Evolutionary conservation across 2,113 vertebrate genomes (phyloP).

Genomic region (Corydoras maculifer): DNA sequence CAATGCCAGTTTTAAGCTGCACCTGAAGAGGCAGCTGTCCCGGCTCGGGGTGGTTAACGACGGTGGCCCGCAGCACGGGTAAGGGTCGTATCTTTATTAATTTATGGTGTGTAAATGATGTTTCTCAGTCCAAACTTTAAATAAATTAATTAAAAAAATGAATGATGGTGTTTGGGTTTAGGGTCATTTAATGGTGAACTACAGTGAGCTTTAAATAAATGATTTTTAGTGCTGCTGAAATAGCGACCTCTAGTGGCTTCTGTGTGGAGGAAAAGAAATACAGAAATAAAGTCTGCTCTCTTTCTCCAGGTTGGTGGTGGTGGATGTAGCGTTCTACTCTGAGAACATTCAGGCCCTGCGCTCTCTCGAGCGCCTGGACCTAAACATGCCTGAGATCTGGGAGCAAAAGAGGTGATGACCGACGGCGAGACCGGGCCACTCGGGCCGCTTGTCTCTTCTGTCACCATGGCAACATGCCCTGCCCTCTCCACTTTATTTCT

Average conservation of each 20-base stretch:
- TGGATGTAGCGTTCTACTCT: constrained; percentile 95
- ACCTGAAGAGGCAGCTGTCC: constrained; percentile 89
- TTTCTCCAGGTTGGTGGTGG: constrained; percentile 80
- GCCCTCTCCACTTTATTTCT: neutral
- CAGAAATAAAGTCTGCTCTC: too few relatives aligned
- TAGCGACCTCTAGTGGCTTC: too few relatives aligned
- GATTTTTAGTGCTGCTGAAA: too few relatives aligned
- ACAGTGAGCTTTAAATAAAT: too few relatives aligned
- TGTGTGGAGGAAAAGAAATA: too few relatives aligned
- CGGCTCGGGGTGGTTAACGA: constrained; percentile 89
- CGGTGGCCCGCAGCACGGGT: constrained; percentile 93
- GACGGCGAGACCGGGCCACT: constrained; percentile 40
- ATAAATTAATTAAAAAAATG: too few relatives aligned
- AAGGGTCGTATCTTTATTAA: constrained; percentile 29
- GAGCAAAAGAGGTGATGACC: constrained; percentile 96
- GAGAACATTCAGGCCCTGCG: constrained; percentile 90
- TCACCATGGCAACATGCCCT: constrained; percentile 17
- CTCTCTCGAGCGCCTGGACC: constrained; percentile 83
- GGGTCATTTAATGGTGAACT: too few relatives aligned
- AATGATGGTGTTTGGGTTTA: too few relatives aligned
- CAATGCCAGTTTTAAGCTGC: constrained; percentile 86
- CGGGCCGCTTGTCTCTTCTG: constrained; percentile 7
- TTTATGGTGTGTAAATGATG: too few relatives aligned
- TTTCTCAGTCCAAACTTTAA: too few relatives aligned
- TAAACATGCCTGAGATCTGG: constrained; percentile 97